phyloP scores from a whole-genome alignment of 2,797 vertebrate genomes.

The Tenualosa thibaudeaui region DNA sequence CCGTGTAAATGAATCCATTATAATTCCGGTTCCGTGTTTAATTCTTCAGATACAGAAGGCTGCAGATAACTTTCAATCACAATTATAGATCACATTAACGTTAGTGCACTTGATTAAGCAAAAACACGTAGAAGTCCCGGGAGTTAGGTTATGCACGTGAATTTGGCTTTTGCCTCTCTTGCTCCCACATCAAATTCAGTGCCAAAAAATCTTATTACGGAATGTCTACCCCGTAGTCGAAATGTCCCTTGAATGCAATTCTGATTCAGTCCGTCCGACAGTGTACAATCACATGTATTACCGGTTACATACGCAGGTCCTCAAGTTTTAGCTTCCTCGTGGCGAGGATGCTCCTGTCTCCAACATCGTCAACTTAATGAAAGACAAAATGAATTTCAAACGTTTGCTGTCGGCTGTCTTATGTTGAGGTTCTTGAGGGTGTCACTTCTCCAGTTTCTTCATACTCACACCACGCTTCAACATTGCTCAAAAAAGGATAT shows the following conservation, averaged over 20 bases:
- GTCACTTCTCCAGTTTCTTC: neutral
- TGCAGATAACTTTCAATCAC: neutral
- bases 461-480: neutral
- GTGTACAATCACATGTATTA: neutral
- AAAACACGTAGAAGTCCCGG: conserved; percentile 2
- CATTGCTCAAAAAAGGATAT: neutral
- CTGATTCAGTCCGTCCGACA: neutral
- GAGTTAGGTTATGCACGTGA: neutral
- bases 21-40: neutral
- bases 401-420: neutral
- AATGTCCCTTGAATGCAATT: neutral
- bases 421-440: neutral
- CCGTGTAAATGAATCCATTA: conserved; percentile 4
- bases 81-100: neutral
- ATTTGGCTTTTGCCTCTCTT: neutral
- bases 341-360: conserved; percentile 12
- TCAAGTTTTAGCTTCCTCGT: conserved; percentile 21
- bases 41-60: neutral
- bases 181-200: neutral
- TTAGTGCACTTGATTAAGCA: neutral
- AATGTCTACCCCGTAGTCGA: neutral
- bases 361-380: neutral
- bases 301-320: neutral
- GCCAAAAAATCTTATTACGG: neutral
- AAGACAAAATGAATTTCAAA: neutral